Percentiles rank a stretch among this genome's conserved stretches.
Conservation (phyloP, 2,797 vertebrate species). For the Labroides dimidiatus region DNA sequence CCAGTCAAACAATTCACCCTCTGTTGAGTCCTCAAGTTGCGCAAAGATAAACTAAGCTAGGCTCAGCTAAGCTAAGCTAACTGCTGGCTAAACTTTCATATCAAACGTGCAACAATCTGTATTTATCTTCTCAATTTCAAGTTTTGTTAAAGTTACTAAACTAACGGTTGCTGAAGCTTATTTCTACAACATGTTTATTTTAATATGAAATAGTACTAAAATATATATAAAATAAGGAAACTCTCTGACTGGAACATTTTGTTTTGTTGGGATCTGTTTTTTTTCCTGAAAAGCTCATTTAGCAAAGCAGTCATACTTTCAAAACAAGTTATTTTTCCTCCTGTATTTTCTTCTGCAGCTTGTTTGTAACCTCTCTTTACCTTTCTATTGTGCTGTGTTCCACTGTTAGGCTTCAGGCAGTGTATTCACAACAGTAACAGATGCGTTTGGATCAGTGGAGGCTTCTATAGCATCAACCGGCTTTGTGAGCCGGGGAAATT, state of each 20-base stretch:
- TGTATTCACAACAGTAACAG: constrained; percentile 57
- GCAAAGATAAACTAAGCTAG: too few species aligned
- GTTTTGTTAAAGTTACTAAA: too few species aligned
- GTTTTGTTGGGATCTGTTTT: background rate
- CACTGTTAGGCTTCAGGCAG: constrained; percentile 30
- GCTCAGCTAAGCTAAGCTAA: background rate
- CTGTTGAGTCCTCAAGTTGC: background rate
- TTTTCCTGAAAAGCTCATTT: background rate
- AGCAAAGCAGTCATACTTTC: background rate
- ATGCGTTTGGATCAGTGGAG: constrained; percentile 52
- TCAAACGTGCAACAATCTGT: too few species aligned
- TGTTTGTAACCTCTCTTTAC: constrained; percentile 9
- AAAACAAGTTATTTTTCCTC: too few species aligned
- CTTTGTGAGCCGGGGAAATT: constrained; percentile 65
- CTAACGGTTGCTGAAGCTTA: too few species aligned
- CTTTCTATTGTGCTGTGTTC: constrained; percentile 6
- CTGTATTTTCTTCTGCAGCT: background rate
- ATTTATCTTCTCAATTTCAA: too few species aligned
- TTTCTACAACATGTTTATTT: too few species aligned
- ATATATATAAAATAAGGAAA: too few species aligned
- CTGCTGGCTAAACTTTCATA: background rate
- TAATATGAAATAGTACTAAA: too few species aligned
- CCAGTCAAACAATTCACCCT: background rate
- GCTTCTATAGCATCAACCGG: constrained; percentile 44
- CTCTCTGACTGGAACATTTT: too few species aligned